Base-by-base conservation (phyloP, 2,797 vertebrate genomes). In the Peromyscus attwateri region DNA sequence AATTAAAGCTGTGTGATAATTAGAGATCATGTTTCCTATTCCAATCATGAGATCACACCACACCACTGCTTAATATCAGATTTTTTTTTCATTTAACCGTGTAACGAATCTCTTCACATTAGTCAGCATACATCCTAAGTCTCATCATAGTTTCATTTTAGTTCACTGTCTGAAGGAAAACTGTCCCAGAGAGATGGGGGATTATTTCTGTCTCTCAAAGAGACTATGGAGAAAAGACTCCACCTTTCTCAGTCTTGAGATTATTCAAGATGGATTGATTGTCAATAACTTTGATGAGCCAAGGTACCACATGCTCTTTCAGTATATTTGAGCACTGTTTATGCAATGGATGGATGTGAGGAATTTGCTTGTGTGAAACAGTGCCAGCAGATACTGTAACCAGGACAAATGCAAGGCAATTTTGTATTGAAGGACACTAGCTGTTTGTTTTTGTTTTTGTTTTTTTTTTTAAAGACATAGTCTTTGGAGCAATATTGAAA, bases 341-440 rank as follows among this genome's bases (percentile, higher is more conserved):
- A 37, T 14, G 34, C 37, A 92, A 31, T 91, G 66, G 3, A 46
- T 43, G 1, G 0, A 29, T 34, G 16, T 57, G 11, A 66, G 6
- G 77, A 93, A 62, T 49, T 94, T 92, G 66, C 80, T 25, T 76
- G 19, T 55, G 71, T 71, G 43, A 94, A 85, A 31, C 4, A 52
- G 3, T 13, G 1, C 1, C 34, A 29, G 9, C 0, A 43, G 68
- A 62, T 66, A 89, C n/a, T 17, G 57, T 29, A 95, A 52, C 43
- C 64, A 82, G 73, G 16, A n/a, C 21, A 90, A 95, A 70, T 8
- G 7, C 0, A 43, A 4, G 25, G 71, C 23, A 73, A 25, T 46
- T 31, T 66, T 88, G 75, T 82, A 77, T 57, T 91, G 60, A 94
- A 94, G 23, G 49, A 34, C 6, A 37, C 60, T 52, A 10, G 13